phyloP scores from a whole-genome alignment of 2,888 invertebrate species.

The Neoaliturus tenellus region DNA sequence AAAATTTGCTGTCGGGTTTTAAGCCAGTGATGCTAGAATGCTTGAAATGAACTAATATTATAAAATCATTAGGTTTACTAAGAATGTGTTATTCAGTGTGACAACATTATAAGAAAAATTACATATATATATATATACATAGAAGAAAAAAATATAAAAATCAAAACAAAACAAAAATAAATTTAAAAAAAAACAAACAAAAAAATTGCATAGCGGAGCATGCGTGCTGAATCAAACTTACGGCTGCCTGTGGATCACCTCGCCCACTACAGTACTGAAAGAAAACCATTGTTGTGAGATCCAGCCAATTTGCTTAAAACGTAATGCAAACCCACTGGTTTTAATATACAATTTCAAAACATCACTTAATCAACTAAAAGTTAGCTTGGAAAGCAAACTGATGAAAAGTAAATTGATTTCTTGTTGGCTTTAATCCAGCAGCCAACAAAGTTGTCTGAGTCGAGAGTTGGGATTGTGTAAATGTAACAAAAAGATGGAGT shows the following conservation, averaged over 20 bases:
- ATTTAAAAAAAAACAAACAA: neutral
- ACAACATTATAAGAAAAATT: too few relatives aligned
- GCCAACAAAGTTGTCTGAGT: neutral
- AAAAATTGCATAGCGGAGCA: neutral
- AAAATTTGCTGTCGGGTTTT: too few relatives aligned
- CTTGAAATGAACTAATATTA: too few relatives aligned
- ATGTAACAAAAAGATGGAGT: neutral
- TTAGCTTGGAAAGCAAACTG: neutral
- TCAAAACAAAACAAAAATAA: conserved; percentile 1
- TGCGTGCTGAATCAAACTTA: conserved; percentile 74
- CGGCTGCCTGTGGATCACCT: conserved; percentile 84
- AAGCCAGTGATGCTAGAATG: too few relatives aligned
- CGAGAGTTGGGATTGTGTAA: neutral
- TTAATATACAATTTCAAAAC: neutral
- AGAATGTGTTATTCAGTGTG: too few relatives aligned
- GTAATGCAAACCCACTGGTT: neutral
- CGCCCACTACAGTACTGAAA: conserved; percentile 81
- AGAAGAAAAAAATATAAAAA: conserved; percentile 56
- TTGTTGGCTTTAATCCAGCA: neutral
- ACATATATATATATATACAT: too few relatives aligned
- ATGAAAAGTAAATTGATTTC: neutral
- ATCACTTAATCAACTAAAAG: neutral
- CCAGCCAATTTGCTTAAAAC: neutral
- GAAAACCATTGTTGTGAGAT: conserved; percentile 63
- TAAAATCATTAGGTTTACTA: too few relatives aligned